phyloP scores from a whole-genome alignment of 2,113 vertebrate species.

The Rhinichthys klamathensis region DNA sequence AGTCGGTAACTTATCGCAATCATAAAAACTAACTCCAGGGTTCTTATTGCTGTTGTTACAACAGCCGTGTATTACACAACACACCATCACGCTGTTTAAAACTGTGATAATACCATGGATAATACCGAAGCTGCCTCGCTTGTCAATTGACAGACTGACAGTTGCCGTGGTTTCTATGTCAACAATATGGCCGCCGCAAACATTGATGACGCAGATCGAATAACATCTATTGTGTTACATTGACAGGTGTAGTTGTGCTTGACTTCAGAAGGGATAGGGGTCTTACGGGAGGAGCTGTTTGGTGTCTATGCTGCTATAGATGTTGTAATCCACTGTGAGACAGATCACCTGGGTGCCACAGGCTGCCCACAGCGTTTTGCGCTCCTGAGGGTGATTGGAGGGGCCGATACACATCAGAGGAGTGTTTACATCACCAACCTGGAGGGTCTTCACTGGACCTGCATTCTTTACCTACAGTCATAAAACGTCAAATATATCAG shows the following conservation, averaged over 20 bases:
- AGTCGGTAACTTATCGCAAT: no score
- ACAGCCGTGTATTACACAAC: no score
- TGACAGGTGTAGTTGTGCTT: neutral
- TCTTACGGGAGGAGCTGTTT: constrained; percentile 81
- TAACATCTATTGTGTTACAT: neutral
- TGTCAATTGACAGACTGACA: no score
- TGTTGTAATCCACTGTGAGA: constrained; percentile 81
- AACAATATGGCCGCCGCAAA: no score
- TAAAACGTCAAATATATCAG: neutral
- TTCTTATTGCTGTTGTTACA: no score
- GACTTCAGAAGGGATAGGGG: neutral
- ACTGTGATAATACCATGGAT: no score
- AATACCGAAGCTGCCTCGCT: no score
- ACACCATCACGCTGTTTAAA: no score
- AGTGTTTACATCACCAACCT: constrained; percentile 82
- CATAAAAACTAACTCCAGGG: no score
- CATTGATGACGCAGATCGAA: no score
- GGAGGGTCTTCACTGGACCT: constrained; percentile 79
- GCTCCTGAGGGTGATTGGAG: constrained; percentile 79
- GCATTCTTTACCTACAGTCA: constrained; percentile 64
- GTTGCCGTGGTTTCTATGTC: no score
- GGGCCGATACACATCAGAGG: constrained; percentile 86
- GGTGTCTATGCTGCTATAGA: constrained; percentile 88
- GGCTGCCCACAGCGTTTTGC: constrained; percentile 83
- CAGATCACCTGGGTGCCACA: constrained; percentile 88